phyloP scores from a whole-genome alignment of 2,888 invertebrate species.

The Iphiclides podalirius region DNA sequence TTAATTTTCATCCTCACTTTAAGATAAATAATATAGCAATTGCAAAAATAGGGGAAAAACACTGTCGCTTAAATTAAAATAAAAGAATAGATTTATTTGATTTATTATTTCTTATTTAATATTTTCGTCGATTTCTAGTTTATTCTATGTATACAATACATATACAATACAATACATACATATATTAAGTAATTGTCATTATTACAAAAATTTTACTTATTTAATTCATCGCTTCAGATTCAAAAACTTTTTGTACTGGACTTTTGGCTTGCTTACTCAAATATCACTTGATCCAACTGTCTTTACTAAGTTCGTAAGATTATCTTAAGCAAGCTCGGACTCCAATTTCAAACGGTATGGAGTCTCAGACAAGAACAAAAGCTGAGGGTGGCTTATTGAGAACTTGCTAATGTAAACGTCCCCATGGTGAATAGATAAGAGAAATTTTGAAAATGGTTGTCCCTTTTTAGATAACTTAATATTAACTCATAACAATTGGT shows the following conservation, averaged over 20 bases:
- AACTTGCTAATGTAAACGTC: constrained; percentile 15
- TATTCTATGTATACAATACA: too few relatives aligned
- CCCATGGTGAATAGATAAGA: constrained; percentile 7
- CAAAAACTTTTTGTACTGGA: neutral
- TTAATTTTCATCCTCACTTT: too few relatives aligned
- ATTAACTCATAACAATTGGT: constrained; percentile 1
- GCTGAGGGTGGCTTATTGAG: constrained; percentile 12
- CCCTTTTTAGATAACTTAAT: neutral
- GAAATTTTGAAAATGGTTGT: neutral
- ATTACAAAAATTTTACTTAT: neutral
- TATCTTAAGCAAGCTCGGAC: constrained; percentile 20
- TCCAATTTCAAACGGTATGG: constrained; percentile 5
- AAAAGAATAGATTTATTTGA: too few relatives aligned
- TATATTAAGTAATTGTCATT: neutral
- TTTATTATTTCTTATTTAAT: too few relatives aligned
- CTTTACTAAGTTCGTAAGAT: constrained; percentile 16
- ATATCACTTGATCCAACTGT: constrained; percentile 10
- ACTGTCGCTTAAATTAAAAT: too few relatives aligned
- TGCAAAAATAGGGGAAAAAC: too few relatives aligned
- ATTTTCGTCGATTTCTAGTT: too few relatives aligned
- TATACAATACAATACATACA: too few relatives aligned
- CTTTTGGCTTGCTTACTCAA: constrained; percentile 15
- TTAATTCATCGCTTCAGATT: constrained; percentile 9
- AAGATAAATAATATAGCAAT: too few relatives aligned
- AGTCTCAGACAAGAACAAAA: constrained; percentile 13